These are phyloP conservation scores for Branchipolynoe longqiensis DNA, from an alignment of 2,888 invertebrate genomes.

Conservation along the genomic window DNA sequence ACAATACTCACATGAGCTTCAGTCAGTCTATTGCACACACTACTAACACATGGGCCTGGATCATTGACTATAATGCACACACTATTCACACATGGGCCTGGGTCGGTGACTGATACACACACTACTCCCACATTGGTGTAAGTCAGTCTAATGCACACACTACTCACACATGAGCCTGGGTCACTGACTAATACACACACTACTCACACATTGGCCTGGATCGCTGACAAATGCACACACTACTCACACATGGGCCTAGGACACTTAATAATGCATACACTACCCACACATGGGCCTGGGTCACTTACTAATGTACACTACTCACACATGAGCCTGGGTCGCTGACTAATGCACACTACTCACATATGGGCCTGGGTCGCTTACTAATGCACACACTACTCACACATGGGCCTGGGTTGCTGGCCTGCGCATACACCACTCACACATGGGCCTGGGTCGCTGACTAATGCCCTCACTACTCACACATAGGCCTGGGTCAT, in stretches of 20 bases:
- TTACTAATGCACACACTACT: too few relatives aligned
- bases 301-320: not conserved
- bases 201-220: not conserved
- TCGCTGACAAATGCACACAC: not conserved
- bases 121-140: too few relatives aligned
- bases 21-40: too few relatives aligned
- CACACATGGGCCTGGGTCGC: constrained; percentile 10
- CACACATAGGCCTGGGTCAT: constrained; percentile 15
- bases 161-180: constrained; percentile 37
- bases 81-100: not conserved
- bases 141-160: too few relatives aligned
- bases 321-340: constrained; percentile 33
- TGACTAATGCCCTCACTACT: not conserved
- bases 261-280: not conserved
- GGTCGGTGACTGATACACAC: not conserved
- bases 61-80: too few relatives aligned
- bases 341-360: constrained; percentile 72
- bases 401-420: too few relatives aligned
- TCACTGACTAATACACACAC: not conserved
- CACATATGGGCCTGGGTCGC: constrained; percentile 88
- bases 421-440: too few relatives aligned
- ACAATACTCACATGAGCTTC: too few relatives aligned
- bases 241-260: not conserved
- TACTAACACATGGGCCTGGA: too few relatives aligned
- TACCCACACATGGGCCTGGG: constrained; percentile 31